A percentile compares a stretch with the other conserved stretches of the same genome.
Evolutionary conservation across 2,113 vertebrate species (phyloP).

Genomic region (Pleuronectes platessa): DNA sequence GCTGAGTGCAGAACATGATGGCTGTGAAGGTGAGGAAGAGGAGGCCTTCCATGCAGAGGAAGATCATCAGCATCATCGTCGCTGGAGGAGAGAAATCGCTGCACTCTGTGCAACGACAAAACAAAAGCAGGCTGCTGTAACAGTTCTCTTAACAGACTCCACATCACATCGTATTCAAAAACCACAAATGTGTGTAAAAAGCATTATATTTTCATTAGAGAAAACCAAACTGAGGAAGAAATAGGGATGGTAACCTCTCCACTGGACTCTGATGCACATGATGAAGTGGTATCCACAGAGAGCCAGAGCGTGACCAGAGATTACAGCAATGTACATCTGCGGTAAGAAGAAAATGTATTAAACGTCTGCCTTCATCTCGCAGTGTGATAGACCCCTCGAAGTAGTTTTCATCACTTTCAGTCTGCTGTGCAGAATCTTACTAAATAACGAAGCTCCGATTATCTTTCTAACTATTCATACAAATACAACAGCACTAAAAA

Average conservation of each 20-base stretch:
- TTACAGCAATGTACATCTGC: constrained; percentile 92
- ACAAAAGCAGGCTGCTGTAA: background rate
- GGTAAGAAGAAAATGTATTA: background rate
- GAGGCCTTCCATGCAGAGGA: constrained; percentile 93
- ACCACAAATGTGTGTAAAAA: no score
- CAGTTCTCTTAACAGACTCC: no score
- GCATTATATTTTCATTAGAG: no score
- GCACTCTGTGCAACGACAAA: constrained; percentile 83
- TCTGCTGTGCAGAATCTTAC: background rate
- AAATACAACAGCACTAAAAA: background rate
- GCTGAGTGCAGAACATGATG: constrained; percentile 94
- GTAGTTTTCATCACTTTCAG: background rate
- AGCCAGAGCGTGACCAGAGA: constrained; percentile 89
- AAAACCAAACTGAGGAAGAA: no score
- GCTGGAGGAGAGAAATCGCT: constrained; percentile 92
- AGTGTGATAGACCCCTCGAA: background rate
- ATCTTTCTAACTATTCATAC: background rate
- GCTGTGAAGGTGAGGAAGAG: constrained; percentile 95
- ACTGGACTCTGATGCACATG: constrained; percentile 91
- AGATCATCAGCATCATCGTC: constrained; percentile 91
- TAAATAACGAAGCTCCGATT: background rate
- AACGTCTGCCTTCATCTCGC: background rate
- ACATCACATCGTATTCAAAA: no score
- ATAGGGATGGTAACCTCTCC: constrained; percentile 84
- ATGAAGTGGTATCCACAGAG: constrained; percentile 91